Percentiles rank a stretch among this genome's conserved stretches.
Conservation (phyloP, 2,113 vertebrate genomes). For the Canis aureus region DNA sequence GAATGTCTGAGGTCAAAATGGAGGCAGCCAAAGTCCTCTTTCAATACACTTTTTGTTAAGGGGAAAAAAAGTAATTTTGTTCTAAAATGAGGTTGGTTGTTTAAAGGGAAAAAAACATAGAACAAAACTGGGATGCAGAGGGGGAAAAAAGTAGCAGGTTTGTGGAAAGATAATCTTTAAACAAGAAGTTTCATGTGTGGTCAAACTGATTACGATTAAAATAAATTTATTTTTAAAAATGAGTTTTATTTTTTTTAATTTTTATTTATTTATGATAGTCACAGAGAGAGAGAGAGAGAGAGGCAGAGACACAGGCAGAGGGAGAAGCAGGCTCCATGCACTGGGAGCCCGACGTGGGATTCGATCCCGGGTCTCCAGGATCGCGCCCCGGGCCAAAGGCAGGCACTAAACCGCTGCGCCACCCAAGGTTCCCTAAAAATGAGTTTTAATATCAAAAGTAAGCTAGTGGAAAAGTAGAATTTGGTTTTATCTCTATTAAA, state of each 20-base stretch:
- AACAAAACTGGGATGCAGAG: neutral
- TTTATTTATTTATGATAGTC: no score
- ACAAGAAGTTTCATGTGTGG: neutral
- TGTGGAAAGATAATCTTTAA: neutral
- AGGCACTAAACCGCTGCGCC: no score
- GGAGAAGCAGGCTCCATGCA: no score
- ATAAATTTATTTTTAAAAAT: neutral
- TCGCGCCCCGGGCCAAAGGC: no score
- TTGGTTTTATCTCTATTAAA: neutral
- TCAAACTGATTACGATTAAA: neutral
- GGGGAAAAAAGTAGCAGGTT: neutral
- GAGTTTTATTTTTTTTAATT: neutral
- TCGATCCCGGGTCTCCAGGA: no score
- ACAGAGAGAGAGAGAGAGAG: no score
- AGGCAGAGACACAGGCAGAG: no score
- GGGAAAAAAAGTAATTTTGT: neutral
- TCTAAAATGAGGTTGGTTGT: neutral
- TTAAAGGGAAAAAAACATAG: neutral
- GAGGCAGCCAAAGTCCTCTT: neutral
- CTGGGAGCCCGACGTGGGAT: no score
- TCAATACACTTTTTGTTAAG: neutral
- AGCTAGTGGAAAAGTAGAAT: neutral
- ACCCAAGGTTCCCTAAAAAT: neutral
- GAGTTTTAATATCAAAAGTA: neutral
- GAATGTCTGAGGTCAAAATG: neutral